Conservation (phyloP, 2,113 vertebrate genomes). For the Pandion haliaetus region DNA sequence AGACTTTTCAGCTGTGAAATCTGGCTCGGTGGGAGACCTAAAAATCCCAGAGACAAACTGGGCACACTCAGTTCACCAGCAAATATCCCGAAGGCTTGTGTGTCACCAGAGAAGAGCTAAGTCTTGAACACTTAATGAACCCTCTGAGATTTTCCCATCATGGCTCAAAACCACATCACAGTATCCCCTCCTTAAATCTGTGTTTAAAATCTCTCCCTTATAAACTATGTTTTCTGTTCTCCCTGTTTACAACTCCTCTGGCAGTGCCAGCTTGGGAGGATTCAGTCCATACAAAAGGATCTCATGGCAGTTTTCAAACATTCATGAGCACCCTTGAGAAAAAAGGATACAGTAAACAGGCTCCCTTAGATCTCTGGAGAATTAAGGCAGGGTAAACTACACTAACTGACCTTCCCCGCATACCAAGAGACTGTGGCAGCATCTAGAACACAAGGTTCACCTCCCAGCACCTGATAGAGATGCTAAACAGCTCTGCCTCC, state of each 20-base stretch:
- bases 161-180: neutral
- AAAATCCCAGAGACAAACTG: neutral
- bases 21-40: neutral
- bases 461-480: neutral
- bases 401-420: neutral
- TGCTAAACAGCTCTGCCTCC: neutral
- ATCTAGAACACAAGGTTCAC: neutral
- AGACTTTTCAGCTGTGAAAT: slow-evolving; percentile 4
- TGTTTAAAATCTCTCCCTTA: neutral
- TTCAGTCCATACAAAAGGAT: neutral
- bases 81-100: neutral
- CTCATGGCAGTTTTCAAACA: neutral
- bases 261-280: neutral
- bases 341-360: neutral
- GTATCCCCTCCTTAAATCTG: neutral
- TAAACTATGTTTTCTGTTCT: neutral
- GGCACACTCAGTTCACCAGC: neutral
- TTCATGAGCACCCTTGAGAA: neutral
- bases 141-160: neutral
- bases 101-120: neutral
- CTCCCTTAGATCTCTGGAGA: neutral
- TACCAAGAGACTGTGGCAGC: neutral
- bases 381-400: neutral
- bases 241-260: neutral
- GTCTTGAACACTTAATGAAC: neutral